phyloP scores from a whole-genome alignment of 1,140 invertebrate genomes.

The Aphidius ervi region DNA sequence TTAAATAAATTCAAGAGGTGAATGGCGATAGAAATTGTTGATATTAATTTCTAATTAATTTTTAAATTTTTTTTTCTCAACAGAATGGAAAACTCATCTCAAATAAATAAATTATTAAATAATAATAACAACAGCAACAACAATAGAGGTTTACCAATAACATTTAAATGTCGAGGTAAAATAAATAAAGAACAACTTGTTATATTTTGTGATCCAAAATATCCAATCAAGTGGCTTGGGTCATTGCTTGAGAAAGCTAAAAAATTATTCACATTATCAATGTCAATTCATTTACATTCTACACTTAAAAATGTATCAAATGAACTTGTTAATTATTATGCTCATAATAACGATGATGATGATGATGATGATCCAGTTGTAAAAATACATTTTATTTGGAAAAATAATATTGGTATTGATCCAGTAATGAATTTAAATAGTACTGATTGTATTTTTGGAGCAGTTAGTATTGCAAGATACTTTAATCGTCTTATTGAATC shows the following conservation, averaged over 20 bases:
- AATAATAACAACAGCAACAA: too few relatives aligned
- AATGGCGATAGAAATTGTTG: background rate
- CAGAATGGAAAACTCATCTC: conserved; percentile 10
- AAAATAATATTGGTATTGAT: conserved; percentile 41
- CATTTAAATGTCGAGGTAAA: background rate
- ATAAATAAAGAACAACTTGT: conserved; percentile 37
- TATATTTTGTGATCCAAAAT: conserved; percentile 52
- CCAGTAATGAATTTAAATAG: conserved; percentile 44
- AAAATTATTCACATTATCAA: conserved; percentile 31
- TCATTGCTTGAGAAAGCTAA: conserved; percentile 40
- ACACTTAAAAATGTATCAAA: conserved; percentile 32
- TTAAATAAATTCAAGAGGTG: too few relatives aligned
- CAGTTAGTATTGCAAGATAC: conserved; percentile 55
- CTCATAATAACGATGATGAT: background rate
- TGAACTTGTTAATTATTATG: background rate
- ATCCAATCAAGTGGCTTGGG: conserved; percentile 51
- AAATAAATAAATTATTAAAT: background rate
- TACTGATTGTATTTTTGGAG: conserved; percentile 48
- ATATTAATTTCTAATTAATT: background rate
- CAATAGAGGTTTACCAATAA: too few relatives aligned
- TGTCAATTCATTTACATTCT: conserved; percentile 50
- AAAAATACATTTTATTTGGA: conserved; percentile 53
- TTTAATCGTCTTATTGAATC: conserved; percentile 52
- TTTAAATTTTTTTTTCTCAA: conserved; percentile 5
- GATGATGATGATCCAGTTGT: conserved; percentile 25